Evolutionary conservation across 2,888 invertebrate species (phyloP).

Genomic region (Apotomis capreana): DNA sequence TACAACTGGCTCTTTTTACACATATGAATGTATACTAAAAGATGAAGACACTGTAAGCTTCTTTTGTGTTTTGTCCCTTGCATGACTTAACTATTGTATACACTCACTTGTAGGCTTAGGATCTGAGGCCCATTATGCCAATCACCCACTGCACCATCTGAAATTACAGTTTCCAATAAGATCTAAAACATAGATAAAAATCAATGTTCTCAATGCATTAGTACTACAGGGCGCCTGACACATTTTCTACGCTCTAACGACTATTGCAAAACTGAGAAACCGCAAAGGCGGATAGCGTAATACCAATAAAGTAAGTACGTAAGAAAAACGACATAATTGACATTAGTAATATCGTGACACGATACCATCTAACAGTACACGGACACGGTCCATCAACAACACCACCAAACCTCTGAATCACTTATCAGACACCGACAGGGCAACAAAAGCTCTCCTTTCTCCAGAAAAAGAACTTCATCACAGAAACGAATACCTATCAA

Average conservation of each 20-base stretch:
- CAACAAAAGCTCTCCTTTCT: slow-evolving; percentile 71
- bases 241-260: slow-evolving; percentile 80
- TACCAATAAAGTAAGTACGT: slow-evolving; percentile 45
- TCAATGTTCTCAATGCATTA: slow-evolving; percentile 27
- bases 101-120: slow-evolving; percentile 44
- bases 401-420: slow-evolving; percentile 61
- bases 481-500: slow-evolving; percentile 54
- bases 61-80: background rate
- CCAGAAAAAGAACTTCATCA: slow-evolving; percentile 63
- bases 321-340: slow-evolving; percentile 51
- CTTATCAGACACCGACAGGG: slow-evolving; percentile 51
- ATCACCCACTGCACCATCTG: slow-evolving; percentile 45
- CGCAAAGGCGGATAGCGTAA: slow-evolving; percentile 54
- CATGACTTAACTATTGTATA: background rate
- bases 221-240: slow-evolving; percentile 67
- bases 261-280: slow-evolving; percentile 75
- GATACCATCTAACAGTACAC: slow-evolving; percentile 64
- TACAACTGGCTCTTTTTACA: no score
- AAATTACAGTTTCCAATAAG: slow-evolving; percentile 49
- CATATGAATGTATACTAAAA: no score
- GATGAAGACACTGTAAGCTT: background rate
- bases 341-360: slow-evolving; percentile 52
- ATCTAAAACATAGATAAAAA: slow-evolving; percentile 40
- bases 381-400: slow-evolving; percentile 64
- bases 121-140: slow-evolving; percentile 50